Conservation (phyloP, 2,113 vertebrate genomes). For the Pogona vitticeps region DNA sequence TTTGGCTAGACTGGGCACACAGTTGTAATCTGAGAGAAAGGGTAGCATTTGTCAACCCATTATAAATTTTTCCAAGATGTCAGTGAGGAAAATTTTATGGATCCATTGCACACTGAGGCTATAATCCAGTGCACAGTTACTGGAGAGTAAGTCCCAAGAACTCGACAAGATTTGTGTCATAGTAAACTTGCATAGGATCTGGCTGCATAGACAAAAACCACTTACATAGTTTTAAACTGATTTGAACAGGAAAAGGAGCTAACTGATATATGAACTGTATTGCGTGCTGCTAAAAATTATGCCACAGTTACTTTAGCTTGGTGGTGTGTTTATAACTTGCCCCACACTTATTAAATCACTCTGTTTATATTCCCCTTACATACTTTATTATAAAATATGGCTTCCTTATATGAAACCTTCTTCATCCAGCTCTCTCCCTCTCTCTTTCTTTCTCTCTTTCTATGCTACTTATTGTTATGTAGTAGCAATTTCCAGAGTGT, state of each 20-base stretch:
- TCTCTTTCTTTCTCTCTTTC: constrained; percentile 28
- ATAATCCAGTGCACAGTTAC: not conserved
- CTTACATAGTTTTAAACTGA: constrained; percentile 42
- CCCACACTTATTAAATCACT: not conserved
- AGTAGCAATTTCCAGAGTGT: constrained; percentile 73
- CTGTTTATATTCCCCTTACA: constrained; percentile 9
- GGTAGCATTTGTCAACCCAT: constrained; percentile 42
- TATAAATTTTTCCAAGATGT: constrained; percentile 5
- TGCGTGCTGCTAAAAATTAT: constrained; percentile 28
- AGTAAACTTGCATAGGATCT: not conserved
- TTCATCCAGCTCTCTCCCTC: accelerated
- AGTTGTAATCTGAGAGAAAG: constrained; percentile 49
- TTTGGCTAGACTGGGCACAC: not conserved
- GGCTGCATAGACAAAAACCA: not conserved
- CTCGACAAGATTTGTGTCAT: not conserved
- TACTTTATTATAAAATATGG: not conserved
- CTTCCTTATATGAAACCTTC: constrained; percentile 3
- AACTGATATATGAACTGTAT: constrained; percentile 49
- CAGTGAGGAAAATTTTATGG: constrained; percentile 34
- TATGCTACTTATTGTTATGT: constrained; percentile 70
- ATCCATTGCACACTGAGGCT: not conserved
- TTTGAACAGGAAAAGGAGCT: constrained; percentile 46
- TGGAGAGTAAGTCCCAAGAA: not conserved
- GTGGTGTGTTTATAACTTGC: constrained; percentile 21
- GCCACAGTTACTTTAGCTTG: constrained; percentile 44